Conservation (phyloP, 2,888 invertebrate species). For the Blera fallax region DNA sequence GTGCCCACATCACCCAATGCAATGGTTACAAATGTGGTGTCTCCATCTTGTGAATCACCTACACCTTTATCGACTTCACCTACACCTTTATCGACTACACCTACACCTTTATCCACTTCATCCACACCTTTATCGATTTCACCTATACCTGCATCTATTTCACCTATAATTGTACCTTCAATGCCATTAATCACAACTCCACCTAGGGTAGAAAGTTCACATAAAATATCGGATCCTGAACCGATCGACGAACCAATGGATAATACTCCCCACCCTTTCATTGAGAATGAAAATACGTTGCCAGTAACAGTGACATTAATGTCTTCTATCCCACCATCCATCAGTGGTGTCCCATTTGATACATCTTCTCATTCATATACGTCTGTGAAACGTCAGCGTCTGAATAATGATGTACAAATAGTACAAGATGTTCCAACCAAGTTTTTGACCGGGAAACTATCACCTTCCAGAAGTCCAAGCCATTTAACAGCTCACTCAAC, state of each 20-base stretch:
- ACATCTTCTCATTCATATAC: not conserved
- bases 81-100: not conserved
- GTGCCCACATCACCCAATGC: not conserved
- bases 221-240: not conserved
- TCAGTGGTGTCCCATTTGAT: not conserved
- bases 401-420: not conserved
- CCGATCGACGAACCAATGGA: not conserved
- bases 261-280: not conserved
- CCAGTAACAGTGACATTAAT: not conserved
- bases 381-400: not conserved
- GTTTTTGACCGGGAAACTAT: not conserved
- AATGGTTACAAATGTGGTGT: not conserved
- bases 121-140: no score
- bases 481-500: not conserved
- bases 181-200: conserved; percentile 17
- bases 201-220: not conserved
- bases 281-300: not conserved
- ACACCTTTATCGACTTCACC: not conserved
- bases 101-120: not conserved
- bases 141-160: not conserved
- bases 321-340: not conserved
- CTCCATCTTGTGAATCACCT: not conserved
- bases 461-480: not conserved
- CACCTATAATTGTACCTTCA: not conserved
- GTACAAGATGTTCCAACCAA: not conserved